Evolutionary conservation across 2,888 invertebrate species (phyloP), one percentile per base, ranked within the genome.

Genomic region (Synergus laeviventris): DNA sequence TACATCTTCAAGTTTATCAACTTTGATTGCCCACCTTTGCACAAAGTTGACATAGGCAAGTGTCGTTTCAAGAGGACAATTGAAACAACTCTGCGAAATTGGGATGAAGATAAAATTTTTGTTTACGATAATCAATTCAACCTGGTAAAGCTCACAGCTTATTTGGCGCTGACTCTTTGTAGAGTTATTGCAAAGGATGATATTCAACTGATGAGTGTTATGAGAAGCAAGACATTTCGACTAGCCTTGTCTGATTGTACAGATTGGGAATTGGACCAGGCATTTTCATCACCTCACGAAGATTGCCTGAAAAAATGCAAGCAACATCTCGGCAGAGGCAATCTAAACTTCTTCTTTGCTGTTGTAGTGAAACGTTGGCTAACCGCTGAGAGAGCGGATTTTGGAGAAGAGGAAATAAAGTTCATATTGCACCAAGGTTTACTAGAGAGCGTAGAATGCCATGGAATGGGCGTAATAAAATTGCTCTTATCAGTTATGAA

Each of bases 41-140:
- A 54, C 18, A n/a, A 18, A 18, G 16, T 54, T 54, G 54, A 54
- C 8, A 54, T 54, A n/a, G 54, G 54, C 18, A 54, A 54, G 54
- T 18, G 54, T 54, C 54, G 54, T 18, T 54, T 54, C 3, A 54
- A 54, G 18, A 18, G 18, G 54, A 18, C 2, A 54, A 54, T 54
- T 54, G 54, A 54, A 54, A 54, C 54, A 18, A 54, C 54, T 54
- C 54, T 54, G 9, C 54, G 54, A 18, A 54, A 54, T 11, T 54
- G 54, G 54, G 54, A 54, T 0, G 54, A 54, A 11, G 54, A 54
- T 54, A 54, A 54, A 54, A 54, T 54, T 54, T 54, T 18, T 11
- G 18, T 54, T 9, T 54, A 54, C 11, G 54, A 54, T 9, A 54
- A 54, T 54, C 54, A 54, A 54, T 9, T 54, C 54, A 54, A 54